A percentile compares a stretch with the other conserved stretches of the same genome.
phyloP scores from a whole-genome alignment of 2,888 invertebrate species.

The Blera fallax region DNA sequence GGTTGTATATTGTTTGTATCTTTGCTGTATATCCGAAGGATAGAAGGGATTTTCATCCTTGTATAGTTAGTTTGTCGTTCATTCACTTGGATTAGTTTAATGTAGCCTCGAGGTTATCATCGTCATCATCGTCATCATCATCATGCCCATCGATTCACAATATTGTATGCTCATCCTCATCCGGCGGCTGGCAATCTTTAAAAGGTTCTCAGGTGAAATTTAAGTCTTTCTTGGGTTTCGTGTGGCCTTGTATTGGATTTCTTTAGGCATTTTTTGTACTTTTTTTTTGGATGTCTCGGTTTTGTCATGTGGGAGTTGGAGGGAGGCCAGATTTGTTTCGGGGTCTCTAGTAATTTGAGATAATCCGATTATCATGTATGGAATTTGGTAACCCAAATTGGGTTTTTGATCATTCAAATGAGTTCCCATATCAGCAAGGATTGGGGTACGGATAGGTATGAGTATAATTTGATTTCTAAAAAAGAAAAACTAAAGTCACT shows the following conservation, averaged over 20 bases:
- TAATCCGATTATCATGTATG: slow-evolving; percentile 28
- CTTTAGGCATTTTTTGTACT: neutral
- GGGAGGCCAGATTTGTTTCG: neutral
- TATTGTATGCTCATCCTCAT: neutral
- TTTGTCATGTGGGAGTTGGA: neutral
- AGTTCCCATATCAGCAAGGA: neutral
- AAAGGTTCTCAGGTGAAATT: slow-evolving; percentile 35
- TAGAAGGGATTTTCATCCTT: slow-evolving; percentile 60
- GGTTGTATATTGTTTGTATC: slow-evolving; percentile 45
- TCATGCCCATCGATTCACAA: slow-evolving; percentile 56
- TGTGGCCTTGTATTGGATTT: slow-evolving; percentile 10
- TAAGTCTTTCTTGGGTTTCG: slow-evolving; percentile 32
- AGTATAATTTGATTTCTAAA: neutral
- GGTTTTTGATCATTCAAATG: slow-evolving; percentile 18
- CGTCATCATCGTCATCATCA: slow-evolving; percentile 57
- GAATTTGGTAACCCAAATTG: slow-evolving; percentile 30
- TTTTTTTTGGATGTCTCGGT: neutral
- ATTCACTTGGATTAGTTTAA: slow-evolving; percentile 69
- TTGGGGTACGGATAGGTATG: too few species aligned
- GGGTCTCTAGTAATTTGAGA: slow-evolving; percentile 17
- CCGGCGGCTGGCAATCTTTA: neutral
- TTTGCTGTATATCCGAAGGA: slow-evolving; percentile 21
- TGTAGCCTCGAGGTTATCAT: slow-evolving; percentile 70
- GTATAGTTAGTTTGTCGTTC: slow-evolving; percentile 66
- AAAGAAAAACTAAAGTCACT: neutral